These are phyloP conservation scores for Lytechinus variegatus DNA, from an alignment of 35 echinoderm and acorn worm species.

Conservation along the genomic window DNA sequence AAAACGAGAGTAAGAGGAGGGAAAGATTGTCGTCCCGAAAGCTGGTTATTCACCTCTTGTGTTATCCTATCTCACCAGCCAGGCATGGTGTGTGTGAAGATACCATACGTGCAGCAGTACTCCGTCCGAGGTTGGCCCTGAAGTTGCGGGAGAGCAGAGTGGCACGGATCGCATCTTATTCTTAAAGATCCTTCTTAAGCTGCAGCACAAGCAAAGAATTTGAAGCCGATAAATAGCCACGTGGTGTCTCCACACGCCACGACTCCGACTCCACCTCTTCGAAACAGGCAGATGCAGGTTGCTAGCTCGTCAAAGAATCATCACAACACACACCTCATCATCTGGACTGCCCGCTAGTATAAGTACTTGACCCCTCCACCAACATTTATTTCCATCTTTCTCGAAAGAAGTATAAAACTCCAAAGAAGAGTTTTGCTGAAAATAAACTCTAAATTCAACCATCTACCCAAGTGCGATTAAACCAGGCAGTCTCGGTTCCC, in stretches of 20 bases:
- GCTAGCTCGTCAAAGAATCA: neutral
- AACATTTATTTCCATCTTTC: neutral
- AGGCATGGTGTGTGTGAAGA: neutral
- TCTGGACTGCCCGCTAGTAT: neutral
- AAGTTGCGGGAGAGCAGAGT: neutral
- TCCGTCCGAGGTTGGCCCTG: neutral
- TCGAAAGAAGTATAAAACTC: neutral
- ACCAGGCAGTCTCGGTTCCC: too few species aligned
- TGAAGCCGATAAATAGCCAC: neutral
- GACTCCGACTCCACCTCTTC: neutral
- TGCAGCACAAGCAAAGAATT: neutral
- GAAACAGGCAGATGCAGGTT: neutral
- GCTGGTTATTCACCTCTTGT: neutral
- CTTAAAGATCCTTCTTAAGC: neutral
- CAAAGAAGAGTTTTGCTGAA: neutral
- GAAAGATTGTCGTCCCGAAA: neutral
- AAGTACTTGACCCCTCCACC: neutral
- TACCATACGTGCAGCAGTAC: neutral
- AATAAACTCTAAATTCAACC: neutral
- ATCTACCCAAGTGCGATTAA: neutral
- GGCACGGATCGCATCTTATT: neutral
- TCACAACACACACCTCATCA: neutral
- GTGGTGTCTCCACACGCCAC: neutral
- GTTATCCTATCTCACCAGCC: neutral
- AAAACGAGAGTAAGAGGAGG: neutral